These are phyloP conservation scores for Megaceryle alcyon DNA, from an alignment of 2,797 vertebrate genomes.

Conservation along the genomic window DNA sequence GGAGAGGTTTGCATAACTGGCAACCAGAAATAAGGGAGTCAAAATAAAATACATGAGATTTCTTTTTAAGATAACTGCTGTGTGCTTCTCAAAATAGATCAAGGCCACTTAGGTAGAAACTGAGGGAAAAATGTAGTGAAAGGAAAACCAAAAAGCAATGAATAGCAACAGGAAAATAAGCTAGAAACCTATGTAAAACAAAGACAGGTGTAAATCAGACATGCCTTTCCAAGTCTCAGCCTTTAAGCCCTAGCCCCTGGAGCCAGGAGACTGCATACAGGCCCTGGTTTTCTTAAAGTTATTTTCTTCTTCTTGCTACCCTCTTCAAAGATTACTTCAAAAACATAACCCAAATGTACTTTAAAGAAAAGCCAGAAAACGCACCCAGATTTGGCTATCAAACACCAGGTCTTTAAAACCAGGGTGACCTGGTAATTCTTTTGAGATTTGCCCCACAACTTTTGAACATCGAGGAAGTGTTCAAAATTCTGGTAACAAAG, in stretches of 20 bases:
- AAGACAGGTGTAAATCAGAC: background rate
- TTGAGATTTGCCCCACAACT: background rate
- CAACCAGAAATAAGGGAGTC: background rate
- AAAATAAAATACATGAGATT: background rate
- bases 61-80: background rate
- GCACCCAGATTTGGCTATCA: background rate
- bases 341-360: background rate
- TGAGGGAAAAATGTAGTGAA: background rate
- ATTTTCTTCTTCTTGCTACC: background rate
- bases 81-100: background rate
- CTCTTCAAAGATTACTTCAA: background rate
- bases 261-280: background rate
- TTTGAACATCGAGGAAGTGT: background rate
- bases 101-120: slow-evolving; percentile 9
- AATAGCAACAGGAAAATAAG: slow-evolving; percentile 21
- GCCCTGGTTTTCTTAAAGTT: background rate
- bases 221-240: background rate
- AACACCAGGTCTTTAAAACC: background rate
- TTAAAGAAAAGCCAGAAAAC: background rate
- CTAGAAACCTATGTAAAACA: background rate
- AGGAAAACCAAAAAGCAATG: background rate
- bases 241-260: background rate
- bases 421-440: background rate
- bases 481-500: background rate
- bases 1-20: background rate